A percentile compares a stretch with the other conserved stretches of the same genome.
phyloP scores from a whole-genome alignment of 92 coral and sea anemone genomes.

The Actinostola sp. region DNA sequence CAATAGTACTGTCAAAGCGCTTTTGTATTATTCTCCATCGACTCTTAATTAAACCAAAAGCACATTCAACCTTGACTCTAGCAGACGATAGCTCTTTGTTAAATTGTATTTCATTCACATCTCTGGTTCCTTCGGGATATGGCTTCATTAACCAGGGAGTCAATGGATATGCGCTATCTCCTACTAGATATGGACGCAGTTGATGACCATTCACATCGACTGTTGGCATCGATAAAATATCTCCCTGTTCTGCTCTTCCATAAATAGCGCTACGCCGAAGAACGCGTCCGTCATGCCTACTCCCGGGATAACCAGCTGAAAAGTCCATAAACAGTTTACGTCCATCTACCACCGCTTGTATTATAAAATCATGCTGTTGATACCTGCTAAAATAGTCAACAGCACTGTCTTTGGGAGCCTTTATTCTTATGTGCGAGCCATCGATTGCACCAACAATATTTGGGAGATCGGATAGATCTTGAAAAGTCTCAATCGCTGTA shows the following conservation, averaged over 20 bases:
- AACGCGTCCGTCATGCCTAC: slow-evolving; percentile 48
- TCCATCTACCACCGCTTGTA: slow-evolving; percentile 43
- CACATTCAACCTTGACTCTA: slow-evolving; percentile 39
- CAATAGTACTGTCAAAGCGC: slow-evolving; percentile 45
- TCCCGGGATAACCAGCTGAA: slow-evolving; percentile 45
- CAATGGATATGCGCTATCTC: slow-evolving; percentile 51
- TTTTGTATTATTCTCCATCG: slow-evolving; percentile 48
- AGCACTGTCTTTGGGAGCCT: slow-evolving; percentile 43
- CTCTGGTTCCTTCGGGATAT: slow-evolving; percentile 48
- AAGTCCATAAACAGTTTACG: slow-evolving; percentile 36
- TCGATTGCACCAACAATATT: slow-evolving; percentile 28
- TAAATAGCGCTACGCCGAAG: slow-evolving; percentile 18
- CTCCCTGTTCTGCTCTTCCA: slow-evolving; percentile 36
- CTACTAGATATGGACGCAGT: slow-evolving; percentile 46
- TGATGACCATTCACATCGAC: slow-evolving; percentile 26
- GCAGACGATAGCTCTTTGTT: slow-evolving; percentile 45
- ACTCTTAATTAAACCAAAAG: slow-evolving; percentile 34
- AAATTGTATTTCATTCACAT: slow-evolving; percentile 30
- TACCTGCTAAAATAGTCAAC: slow-evolving; percentile 46
- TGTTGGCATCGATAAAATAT: slow-evolving; percentile 29
- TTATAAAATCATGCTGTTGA: slow-evolving; percentile 39
- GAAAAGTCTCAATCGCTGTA: slow-evolving; percentile 12
- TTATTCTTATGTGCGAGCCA: slow-evolving; percentile 40
- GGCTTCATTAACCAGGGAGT: slow-evolving; percentile 46
- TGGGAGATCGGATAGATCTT: slow-evolving; percentile 21